Base-by-base conservation (phyloP, 2,888 invertebrate genomes). In the Eudemis profundana region DNA sequence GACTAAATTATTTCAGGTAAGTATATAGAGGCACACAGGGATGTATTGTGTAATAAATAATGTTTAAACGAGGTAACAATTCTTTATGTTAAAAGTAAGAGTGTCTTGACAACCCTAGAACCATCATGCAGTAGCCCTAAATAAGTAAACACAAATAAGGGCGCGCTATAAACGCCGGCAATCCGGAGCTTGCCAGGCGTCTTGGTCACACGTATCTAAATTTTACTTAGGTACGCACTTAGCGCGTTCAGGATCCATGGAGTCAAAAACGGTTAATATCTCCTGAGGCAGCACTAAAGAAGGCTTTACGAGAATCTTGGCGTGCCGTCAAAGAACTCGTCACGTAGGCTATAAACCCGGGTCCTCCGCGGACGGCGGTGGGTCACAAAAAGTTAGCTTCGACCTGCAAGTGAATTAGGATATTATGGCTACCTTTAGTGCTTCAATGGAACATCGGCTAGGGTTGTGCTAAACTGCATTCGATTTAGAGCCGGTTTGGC, bases 331-430 rank as follows among this genome's bases (percentile, higher is more conserved):
- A 76, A 79, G 78, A 75, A 78, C 81, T 72, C 74, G 79, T 86
- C 87, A 88, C 86, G 88, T 88, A 84, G 73, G 80, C 83, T 79
- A 85, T 87, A 86, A 87, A 85, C 77, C 77, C 79, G 78, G 81
- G 81, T 82, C 79, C 76, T 76, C 77, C 81, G 82, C 81, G 83
- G 81, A 75, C 72, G 77, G 69, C 73, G 76, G 77, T 76, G 72
- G 73, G 79, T 78, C 77, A 86, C 85, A 88, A 89, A 89, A 87
- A 86, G 79, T 75, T 72, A 72, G 73, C 75, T 72, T 76, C 72
- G 78, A 72, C 78, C 70, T 79, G 87, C 83, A 86, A 83, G 79
- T 83, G 71, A 85, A 87, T 88, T 84, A 84, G 81, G 78, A 75
- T 79, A 79, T 79, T 81, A 78, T 75, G 71, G 63, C 69, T 59